Evolutionary conservation across 2,888 invertebrate genomes (phyloP).

Genomic region (Polymixis flavicincta): DNA sequence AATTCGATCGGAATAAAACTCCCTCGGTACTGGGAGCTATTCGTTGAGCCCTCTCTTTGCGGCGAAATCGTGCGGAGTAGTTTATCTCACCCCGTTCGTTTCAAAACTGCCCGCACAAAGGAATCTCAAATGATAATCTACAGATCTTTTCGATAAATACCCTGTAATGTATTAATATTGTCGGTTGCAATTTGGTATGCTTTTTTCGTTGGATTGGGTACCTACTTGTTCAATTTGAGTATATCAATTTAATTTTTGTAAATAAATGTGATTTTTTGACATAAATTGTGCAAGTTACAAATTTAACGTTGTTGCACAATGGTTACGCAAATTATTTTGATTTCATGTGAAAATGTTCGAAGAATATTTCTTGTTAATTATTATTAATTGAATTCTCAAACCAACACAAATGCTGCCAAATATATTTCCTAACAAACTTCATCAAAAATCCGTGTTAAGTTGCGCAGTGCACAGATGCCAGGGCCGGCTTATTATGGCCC

Average conservation of each 20-base stretch:
- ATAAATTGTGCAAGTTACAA: neutral
- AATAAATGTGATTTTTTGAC: neutral
- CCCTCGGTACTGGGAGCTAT: slow-evolving; percentile 75
- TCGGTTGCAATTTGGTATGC: slow-evolving; percentile 7
- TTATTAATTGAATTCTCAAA: slow-evolving; percentile 7
- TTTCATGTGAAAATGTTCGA: neutral
- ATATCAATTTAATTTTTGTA: neutral
- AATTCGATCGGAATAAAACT: slow-evolving; percentile 88
- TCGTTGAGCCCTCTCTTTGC: slow-evolving; percentile 89
- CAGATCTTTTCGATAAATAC: slow-evolving; percentile 76
- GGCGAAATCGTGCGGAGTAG: slow-evolving; percentile 86
- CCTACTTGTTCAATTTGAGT: too few relatives aligned
- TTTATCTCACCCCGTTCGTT: slow-evolving; percentile 84
- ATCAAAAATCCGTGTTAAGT: slow-evolving; percentile 60
- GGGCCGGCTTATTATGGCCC: slow-evolving; percentile 84
- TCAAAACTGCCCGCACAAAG: slow-evolving; percentile 79
- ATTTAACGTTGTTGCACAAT: neutral
- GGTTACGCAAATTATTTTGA: neutral
- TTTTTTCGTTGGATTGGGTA: slow-evolving; percentile 6
- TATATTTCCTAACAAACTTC: slow-evolving; percentile 65
- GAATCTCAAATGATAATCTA: slow-evolving; percentile 85
- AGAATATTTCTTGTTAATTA: neutral
- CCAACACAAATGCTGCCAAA: slow-evolving; percentile 17
- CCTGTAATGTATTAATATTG: slow-evolving; percentile 62
- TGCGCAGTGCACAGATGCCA: slow-evolving; percentile 65